Conservation (phyloP, 2,113 vertebrate species). For the Corythornis madagascariensis region DNA sequence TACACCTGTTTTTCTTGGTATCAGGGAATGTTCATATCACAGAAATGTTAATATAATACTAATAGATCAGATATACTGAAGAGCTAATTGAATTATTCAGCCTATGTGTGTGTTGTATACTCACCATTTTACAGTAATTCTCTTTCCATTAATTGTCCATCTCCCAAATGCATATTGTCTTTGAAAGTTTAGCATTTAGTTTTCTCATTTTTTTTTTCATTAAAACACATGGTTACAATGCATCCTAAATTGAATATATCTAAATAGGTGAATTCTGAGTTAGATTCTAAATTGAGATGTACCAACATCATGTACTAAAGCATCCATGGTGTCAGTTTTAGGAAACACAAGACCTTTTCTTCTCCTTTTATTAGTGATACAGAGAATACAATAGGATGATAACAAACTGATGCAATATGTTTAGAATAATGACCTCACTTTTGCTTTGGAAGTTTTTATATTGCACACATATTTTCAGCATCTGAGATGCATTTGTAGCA, state of each 20-base stretch:
- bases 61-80: neutral
- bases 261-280: constrained; percentile 1
- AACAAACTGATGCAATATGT: neutral
- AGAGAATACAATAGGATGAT: neutral
- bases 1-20: constrained; percentile 23
- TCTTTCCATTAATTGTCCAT: neutral
- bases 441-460: neutral
- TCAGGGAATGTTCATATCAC: neutral
- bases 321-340: neutral
- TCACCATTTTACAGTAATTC: neutral
- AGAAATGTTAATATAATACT: neutral
- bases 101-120: neutral
- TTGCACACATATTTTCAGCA: neutral
- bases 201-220: neutral
- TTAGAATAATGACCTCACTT: neutral
- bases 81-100: neutral
- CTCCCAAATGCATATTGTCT: neutral
- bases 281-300: neutral
- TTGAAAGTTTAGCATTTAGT: neutral
- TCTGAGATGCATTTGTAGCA: neutral
- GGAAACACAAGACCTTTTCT: neutral
- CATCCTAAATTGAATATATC: neutral
- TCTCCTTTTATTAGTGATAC: neutral
- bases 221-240: neutral
- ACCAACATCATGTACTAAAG: neutral